Conservation (phyloP, 2,113 vertebrate genomes). For the Macaca fascicularis region T2T-MFA8v1.1 NC_088376.1:1804001-1804500, state of each 20-base stretch:
- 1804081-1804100: too few relatives aligned
- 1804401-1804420: not conserved
- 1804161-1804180: too few relatives aligned
- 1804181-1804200: not conserved
- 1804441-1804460: not conserved
- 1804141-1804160: too few relatives aligned
- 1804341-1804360: not conserved
- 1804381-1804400: not conserved
- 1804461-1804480: not conserved
- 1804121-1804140: too few relatives aligned
- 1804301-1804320: slow-evolving; percentile 36
- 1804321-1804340: slow-evolving; percentile 16
- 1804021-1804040: too few relatives aligned
- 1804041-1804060: too few relatives aligned
- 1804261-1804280: not conserved
- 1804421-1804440: not conserved
- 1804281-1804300: slow-evolving; percentile 1
- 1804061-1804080: too few relatives aligned
- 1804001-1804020: too few relatives aligned
- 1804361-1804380: not conserved
- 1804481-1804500: not conserved
- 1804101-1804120: too few relatives aligned
- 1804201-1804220: not conserved
- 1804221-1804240: not conserved
- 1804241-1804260: not conserved